Percentiles rank a stretch among this genome's conserved stretches.
These are phyloP conservation scores for Syrphus vitripennis DNA, from an alignment of 2,888 invertebrate species.

Conservation along the genomic window DNA sequence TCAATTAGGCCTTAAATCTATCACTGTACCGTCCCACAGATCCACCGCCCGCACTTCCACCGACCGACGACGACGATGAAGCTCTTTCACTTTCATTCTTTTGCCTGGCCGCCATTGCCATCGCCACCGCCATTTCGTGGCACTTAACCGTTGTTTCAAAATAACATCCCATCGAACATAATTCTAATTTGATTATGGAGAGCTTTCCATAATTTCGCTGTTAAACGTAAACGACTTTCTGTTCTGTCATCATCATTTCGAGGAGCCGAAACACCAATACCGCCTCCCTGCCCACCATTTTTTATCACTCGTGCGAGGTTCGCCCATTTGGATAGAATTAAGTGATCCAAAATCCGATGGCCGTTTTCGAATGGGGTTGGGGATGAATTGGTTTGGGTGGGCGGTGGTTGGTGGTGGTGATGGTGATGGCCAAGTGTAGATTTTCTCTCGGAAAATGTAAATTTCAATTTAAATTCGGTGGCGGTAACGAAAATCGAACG, in stretches of 20 bases:
- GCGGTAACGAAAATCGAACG: slow-evolving; percentile 55
- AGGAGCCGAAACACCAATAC: slow-evolving; percentile 1
- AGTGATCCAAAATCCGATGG: slow-evolving; percentile 54
- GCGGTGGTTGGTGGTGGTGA: not conserved
- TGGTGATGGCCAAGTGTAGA: slow-evolving; percentile 21
- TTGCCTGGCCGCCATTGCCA: not conserved
- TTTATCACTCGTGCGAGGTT: not conserved
- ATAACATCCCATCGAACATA: slow-evolving; percentile 57
- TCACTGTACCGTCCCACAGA: too few species aligned
- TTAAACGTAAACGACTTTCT: slow-evolving; percentile 65
- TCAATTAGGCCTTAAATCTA: slow-evolving; percentile 64
- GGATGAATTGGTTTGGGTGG: not conserved
- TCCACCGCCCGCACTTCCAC: not conserved
- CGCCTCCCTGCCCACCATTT: not conserved
- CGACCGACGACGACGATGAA: not conserved
- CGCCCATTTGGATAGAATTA: slow-evolving; percentile 23
- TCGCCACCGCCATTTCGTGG: slow-evolving; percentile 18
- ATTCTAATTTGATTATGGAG: slow-evolving; percentile 69
- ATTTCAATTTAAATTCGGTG: slow-evolving; percentile 55
- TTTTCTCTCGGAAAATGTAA: slow-evolving; percentile 55
- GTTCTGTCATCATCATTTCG: slow-evolving; percentile 63
- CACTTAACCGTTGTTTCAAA: slow-evolving; percentile 27
- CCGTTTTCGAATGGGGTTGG: not conserved
- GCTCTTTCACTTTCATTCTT: not conserved
- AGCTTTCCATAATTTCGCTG: slow-evolving; percentile 69